phyloP scores from a whole-genome alignment of 2,797 vertebrate genomes.

The Lepilemur septentrionalis region DNA sequence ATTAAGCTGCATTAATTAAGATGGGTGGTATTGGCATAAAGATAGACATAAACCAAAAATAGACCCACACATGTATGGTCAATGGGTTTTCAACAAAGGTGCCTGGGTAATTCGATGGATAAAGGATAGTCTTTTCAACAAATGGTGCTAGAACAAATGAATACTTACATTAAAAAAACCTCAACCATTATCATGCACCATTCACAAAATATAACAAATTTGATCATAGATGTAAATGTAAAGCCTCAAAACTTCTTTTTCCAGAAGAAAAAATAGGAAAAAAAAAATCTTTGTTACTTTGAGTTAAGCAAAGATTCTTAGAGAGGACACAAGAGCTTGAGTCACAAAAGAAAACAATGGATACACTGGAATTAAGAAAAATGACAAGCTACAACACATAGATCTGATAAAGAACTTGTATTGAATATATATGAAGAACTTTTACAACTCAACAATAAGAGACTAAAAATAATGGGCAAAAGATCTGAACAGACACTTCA shows the following conservation, averaged over 20 bases:
- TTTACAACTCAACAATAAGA: neutral
- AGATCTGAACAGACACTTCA: neutral
- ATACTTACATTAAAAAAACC: neutral
- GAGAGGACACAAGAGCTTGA: neutral
- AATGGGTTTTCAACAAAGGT: neutral
- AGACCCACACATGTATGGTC: neutral
- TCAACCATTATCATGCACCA: neutral
- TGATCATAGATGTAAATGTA: neutral
- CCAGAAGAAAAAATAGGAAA: neutral
- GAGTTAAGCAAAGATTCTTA: neutral
- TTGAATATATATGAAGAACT: neutral
- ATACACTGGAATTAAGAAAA: neutral
- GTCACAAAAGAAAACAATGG: neutral
- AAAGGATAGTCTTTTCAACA: constrained; percentile 8
- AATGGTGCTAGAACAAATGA: neutral
- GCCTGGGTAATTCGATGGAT: neutral
- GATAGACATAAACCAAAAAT: neutral
- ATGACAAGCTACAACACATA: neutral
- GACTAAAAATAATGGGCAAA: neutral
- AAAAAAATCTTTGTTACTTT: neutral
- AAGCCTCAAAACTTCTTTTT: neutral
- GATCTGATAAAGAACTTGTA: neutral
- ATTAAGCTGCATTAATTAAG: neutral
- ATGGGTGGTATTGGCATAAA: neutral
- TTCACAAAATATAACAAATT: neutral